These are phyloP conservation scores for Aricia agestis DNA, from an alignment of 1,140 invertebrate genomes.

Conservation along the genomic window DNA sequence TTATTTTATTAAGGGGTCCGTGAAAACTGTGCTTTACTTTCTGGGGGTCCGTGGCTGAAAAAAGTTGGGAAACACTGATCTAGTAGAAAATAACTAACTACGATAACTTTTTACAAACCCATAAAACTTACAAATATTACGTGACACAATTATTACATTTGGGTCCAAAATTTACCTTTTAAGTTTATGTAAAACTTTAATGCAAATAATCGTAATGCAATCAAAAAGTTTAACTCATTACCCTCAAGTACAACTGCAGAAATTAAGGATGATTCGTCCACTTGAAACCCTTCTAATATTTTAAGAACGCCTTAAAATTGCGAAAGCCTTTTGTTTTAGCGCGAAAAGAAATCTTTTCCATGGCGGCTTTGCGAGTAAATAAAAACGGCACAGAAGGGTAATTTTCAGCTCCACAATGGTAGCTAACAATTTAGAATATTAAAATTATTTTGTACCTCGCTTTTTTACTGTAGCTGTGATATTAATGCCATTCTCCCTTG, in stretches of 20 bases:
- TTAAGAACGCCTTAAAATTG: slow-evolving; percentile 15
- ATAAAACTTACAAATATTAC: no score
- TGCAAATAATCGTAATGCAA: no score
- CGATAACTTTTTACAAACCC: no score
- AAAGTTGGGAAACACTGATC: no score
- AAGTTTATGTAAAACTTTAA: no score
- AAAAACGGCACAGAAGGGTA: slow-evolving; percentile 9
- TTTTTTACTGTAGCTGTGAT: not conserved
- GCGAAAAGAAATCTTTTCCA: slow-evolving; percentile 13
- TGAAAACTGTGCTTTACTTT: no score
- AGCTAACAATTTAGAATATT: slow-evolving; percentile 13
- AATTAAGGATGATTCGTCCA: not conserved
- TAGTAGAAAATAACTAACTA: no score
- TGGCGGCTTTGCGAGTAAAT: slow-evolving; percentile 8
- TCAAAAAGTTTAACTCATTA: not conserved
- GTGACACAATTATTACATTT: no score
- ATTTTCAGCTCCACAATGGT: slow-evolving; percentile 7
- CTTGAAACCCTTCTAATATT: not conserved
- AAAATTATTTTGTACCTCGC: slow-evolving; percentile 2
- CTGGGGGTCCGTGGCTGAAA: no score
- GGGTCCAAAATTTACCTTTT: no score
- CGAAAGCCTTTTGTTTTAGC: slow-evolving; percentile 7
- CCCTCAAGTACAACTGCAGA: not conserved
- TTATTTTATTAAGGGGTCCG: no score
- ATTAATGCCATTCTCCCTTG: not conserved